These are phyloP conservation scores for Callaeas wilsoni DNA, from an alignment of 2,113 vertebrate genomes.

Conservation along the genomic window DNA sequence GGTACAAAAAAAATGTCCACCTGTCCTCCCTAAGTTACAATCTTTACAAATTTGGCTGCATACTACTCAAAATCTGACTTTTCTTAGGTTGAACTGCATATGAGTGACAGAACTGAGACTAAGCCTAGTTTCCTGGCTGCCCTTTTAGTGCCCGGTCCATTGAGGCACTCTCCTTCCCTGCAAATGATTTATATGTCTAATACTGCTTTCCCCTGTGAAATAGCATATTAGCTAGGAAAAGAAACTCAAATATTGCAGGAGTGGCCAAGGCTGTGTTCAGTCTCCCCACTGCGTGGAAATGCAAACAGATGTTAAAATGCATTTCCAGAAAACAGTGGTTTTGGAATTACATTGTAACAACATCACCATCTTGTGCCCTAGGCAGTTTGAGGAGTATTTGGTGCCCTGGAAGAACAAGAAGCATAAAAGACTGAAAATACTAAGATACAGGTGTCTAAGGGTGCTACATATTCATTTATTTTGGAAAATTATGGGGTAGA, in stretches of 20 bases:
- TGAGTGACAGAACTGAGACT: background rate
- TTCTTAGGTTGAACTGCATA: background rate
- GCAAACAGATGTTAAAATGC: background rate
- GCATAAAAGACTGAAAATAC: background rate
- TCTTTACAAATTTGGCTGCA: background rate
- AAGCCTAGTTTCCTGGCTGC: background rate
- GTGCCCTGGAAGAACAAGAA: background rate
- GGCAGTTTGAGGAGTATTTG: background rate
- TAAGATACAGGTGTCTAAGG: background rate
- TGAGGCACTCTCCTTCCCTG: background rate
- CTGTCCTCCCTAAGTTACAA: background rate
- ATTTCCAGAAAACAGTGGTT: background rate
- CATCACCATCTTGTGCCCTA: background rate
- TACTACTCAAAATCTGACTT: background rate
- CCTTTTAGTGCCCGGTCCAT: fast-evolving
- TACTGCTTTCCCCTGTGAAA: background rate
- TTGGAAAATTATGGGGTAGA: background rate
- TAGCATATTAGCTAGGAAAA: background rate
- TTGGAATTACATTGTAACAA: background rate
- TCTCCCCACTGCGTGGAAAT: background rate
- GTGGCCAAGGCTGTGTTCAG: background rate
- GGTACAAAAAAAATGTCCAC: background rate
- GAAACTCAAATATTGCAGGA: background rate
- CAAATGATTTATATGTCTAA: background rate
- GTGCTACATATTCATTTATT: background rate